phyloP scores from a whole-genome alignment of 2,797 vertebrate species.

The Morelia viridis region DNA sequence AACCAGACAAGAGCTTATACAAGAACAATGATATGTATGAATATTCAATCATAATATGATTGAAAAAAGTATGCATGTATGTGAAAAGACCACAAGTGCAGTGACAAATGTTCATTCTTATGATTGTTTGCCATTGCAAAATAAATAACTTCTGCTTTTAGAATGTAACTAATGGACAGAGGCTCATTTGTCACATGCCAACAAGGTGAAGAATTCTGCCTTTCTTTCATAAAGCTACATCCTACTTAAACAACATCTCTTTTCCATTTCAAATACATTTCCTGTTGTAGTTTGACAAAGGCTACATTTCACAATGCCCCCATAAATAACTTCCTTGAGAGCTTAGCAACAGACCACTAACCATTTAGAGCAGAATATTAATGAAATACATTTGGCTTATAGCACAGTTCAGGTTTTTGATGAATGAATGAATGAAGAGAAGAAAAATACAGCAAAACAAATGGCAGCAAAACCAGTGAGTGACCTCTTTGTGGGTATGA shows the following conservation, averaged over 20 bases:
- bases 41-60: neutral
- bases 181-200: constrained; percentile 27
- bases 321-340: constrained; percentile 42
- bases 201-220: constrained; percentile 53
- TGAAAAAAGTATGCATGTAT: neutral
- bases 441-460: neutral
- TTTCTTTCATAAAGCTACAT: constrained; percentile 19
- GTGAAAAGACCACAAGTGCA: neutral
- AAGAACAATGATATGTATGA: neutral
- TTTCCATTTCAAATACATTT: constrained; percentile 27
- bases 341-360: constrained; percentile 28
- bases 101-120: constrained; percentile 13
- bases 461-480: constrained; percentile 35
- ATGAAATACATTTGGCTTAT: constrained; percentile 47
- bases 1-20: neutral
- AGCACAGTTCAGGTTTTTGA: constrained; percentile 21
- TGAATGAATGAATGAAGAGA: constrained; percentile 25
- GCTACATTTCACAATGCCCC: constrained; percentile 19
- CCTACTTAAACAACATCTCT: constrained; percentile 24
- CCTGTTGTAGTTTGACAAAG: constrained; percentile 25
- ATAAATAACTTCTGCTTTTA: constrained; percentile 39
- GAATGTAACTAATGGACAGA: constrained; percentile 36
- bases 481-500: neutral
- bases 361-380: constrained; percentile 30
- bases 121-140: constrained; percentile 15